These are phyloP conservation scores for Drosophila pseudotakahashii DNA, from an alignment of 2,888 invertebrate genomes.

Conservation along the genomic window DNA sequence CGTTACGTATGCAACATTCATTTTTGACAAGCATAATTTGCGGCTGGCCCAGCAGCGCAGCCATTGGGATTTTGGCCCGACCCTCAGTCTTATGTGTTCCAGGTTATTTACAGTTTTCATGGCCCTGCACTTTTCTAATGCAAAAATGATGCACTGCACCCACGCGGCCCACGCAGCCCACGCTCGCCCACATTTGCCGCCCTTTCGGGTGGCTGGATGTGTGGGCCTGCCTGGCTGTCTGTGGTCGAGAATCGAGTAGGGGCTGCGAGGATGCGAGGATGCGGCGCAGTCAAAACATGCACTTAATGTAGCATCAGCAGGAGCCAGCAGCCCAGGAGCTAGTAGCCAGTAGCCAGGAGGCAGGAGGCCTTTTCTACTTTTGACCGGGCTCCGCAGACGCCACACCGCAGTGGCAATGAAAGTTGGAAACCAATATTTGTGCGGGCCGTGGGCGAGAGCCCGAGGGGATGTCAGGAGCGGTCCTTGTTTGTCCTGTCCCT, in stretches of 20 bases:
- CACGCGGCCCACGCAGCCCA: slow-evolving; percentile 38
- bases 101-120: slow-evolving; percentile 72
- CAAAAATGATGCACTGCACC: slow-evolving; percentile 78
- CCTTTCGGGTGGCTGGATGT: slow-evolving; percentile 21
- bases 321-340: slow-evolving; percentile 12
- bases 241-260: slow-evolving; percentile 56
- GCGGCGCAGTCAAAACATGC: slow-evolving; percentile 58
- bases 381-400: slow-evolving; percentile 46
- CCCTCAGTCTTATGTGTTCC: slow-evolving; percentile 37
- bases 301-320: slow-evolving; percentile 53
- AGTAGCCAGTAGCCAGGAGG: slow-evolving; percentile 8
- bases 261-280: slow-evolving; percentile 41
- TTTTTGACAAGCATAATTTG: slow-evolving; percentile 79
- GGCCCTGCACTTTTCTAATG: slow-evolving; percentile 73
- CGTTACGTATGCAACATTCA: slow-evolving; percentile 76
- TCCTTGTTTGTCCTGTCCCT: slow-evolving; percentile 10
- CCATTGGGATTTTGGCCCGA: slow-evolving; percentile 50
- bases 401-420: slow-evolving; percentile 71
- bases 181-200: neutral
- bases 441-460: slow-evolving; percentile 36
- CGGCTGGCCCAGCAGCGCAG: slow-evolving; percentile 56
- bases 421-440: slow-evolving; percentile 75
- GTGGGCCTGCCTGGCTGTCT: slow-evolving; percentile 53
- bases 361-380: slow-evolving; percentile 20
- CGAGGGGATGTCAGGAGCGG: slow-evolving; percentile 30